These are phyloP conservation scores for Etheostoma perlongum DNA, from an alignment of 2,797 vertebrate genomes.

Conservation along the genomic window DNA sequence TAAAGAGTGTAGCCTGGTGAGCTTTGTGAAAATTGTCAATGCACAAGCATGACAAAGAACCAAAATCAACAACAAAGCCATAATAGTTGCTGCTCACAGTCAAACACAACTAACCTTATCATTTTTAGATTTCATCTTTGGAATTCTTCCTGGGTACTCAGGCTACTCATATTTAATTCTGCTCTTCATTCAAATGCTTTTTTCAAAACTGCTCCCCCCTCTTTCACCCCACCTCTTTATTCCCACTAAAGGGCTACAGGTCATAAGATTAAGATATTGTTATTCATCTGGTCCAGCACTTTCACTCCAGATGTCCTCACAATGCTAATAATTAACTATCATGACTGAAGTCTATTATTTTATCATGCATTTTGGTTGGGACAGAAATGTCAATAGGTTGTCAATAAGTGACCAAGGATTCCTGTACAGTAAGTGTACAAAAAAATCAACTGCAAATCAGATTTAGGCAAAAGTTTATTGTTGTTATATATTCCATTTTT, in stretches of 20 bases:
- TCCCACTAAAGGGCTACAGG: constrained; percentile 8
- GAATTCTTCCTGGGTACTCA: neutral
- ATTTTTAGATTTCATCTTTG: constrained; percentile 12
- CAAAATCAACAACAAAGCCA: neutral
- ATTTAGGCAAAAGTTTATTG: neutral
- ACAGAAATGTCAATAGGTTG: neutral
- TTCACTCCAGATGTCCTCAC: constrained; percentile 8
- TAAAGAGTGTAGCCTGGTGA: neutral
- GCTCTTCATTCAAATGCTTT: constrained; percentile 47
- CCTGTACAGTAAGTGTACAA: neutral
- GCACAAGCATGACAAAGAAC: constrained; percentile 12
- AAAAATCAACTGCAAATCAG: neutral
- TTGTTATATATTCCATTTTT: neutral
- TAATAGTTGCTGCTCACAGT: neutral
- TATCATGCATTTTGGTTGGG: neutral
- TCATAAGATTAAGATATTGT: constrained; percentile 21
- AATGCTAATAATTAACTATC: constrained; percentile 13
- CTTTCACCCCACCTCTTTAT: constrained; percentile 12
- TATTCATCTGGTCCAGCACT: constrained; percentile 19
- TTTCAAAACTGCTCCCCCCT: constrained; percentile 8
- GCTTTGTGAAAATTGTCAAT: constrained; percentile 16
- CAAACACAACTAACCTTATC: constrained; percentile 9
- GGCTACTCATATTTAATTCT: constrained; percentile 12
- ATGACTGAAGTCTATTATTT: neutral
- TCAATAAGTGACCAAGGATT: too few species aligned